These are phyloP conservation scores for Ameiurus melas DNA, from an alignment of 2,113 vertebrate genomes.

Conservation along the genomic window DNA sequence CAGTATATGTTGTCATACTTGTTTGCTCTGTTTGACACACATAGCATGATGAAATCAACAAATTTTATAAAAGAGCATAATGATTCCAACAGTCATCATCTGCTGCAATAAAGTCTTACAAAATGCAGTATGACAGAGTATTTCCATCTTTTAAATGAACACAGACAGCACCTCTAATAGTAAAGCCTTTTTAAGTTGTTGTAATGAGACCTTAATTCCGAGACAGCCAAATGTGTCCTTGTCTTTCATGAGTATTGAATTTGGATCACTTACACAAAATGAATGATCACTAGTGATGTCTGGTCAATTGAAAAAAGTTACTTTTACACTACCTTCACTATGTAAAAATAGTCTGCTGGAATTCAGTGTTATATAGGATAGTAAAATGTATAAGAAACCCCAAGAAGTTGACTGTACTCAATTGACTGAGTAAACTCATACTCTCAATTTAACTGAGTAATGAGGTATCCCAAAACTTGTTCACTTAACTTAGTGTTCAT, in stretches of 20 bases:
- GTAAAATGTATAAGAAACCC: not conserved
- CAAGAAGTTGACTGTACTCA: too few species aligned
- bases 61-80: slow-evolving; percentile 29
- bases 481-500: too few species aligned
- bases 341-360: not conserved
- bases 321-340: not conserved
- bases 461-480: too few species aligned
- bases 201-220: not conserved
- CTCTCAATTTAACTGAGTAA: too few species aligned
- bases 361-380: not conserved
- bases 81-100: slow-evolving; percentile 28
- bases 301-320: not conserved
- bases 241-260: not conserved
- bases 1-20: slow-evolving; percentile 16
- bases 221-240: not conserved
- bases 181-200: not conserved
- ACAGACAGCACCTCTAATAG: not conserved
- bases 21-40: slow-evolving; percentile 6
- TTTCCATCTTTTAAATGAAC: not conserved
- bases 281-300: not conserved
- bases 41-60: slow-evolving; percentile 13
- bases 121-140: not conserved
- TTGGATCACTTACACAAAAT: not conserved
- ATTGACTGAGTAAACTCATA: too few species aligned
- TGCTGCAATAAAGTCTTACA: not conserved